phyloP scores from a whole-genome alignment of 2,113 vertebrate species.

The Paratilapia polleni region DNA sequence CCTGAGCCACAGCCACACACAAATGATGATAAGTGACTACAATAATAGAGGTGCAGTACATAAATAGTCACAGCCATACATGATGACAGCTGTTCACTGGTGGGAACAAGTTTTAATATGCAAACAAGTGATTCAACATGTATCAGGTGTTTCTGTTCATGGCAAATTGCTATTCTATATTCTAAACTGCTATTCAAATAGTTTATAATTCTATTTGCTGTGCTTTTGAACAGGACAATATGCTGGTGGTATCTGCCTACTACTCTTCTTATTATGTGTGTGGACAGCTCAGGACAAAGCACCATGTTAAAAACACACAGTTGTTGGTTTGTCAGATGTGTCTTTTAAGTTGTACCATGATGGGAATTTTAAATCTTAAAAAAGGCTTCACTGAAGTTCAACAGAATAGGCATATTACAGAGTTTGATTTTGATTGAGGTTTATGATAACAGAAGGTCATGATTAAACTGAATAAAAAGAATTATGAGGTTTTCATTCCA shows the following conservation, averaged over 20 bases:
- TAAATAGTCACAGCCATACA: not conserved
- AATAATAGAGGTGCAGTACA: not conserved
- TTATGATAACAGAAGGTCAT: not conserved
- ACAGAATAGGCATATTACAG: not conserved
- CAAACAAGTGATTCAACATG: not conserved
- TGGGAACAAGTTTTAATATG: not conserved
- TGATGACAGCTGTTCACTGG: not conserved
- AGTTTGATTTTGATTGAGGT: not conserved
- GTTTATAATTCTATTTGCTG: not conserved
- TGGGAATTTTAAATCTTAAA: not conserved
- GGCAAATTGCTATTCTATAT: not conserved
- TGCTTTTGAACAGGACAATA: not conserved
- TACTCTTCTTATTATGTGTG: not conserved
- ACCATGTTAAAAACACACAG: too few relatives aligned
- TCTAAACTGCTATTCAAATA: too few relatives aligned
- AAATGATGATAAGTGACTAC: not conserved
- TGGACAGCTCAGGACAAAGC: too few relatives aligned
- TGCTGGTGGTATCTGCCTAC: not conserved
- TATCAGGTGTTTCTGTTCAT: not conserved
- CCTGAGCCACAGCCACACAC: too few relatives aligned
- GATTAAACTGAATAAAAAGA: constrained; percentile 11
- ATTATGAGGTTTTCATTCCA: not conserved
- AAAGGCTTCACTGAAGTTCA: not conserved
- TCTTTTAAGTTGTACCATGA: not conserved
- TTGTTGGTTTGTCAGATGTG: not conserved